A percentile compares a stretch with the other conserved stretches of the same genome.
These are phyloP conservation scores for Corbicula japonica DNA, from an alignment of 2,888 invertebrate genomes.

Conservation along the genomic window DNA sequence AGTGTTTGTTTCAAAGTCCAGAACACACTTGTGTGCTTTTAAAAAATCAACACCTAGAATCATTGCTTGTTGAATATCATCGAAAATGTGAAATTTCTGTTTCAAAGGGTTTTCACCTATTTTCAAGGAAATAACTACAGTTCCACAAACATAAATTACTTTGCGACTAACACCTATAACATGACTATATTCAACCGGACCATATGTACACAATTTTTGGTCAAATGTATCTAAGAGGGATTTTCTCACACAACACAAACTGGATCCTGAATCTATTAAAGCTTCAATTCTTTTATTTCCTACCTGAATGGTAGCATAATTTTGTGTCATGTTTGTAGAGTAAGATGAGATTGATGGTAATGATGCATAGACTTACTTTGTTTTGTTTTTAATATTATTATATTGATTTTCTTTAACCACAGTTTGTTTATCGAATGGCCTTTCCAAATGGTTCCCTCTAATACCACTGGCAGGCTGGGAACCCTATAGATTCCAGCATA, in stretches of 20 bases:
- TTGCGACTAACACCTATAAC: too few relatives aligned
- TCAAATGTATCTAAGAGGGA: slow-evolving; percentile 14
- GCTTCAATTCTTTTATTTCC: not conserved
- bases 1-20: too few relatives aligned
- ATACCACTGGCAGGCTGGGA: slow-evolving; percentile 36
- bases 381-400: not conserved
- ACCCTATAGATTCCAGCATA: slow-evolving; percentile 25
- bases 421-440: slow-evolving; percentile 12
- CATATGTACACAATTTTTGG: too few relatives aligned
- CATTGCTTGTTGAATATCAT: too few relatives aligned
- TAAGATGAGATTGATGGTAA: slow-evolving; percentile 2
- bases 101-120: too few relatives aligned
- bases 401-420: not conserved
- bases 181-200: not conserved
- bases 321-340: not conserved
- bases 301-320: not conserved
- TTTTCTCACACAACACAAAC: slow-evolving; percentile 16
- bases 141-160: too few relatives aligned
- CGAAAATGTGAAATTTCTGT: too few relatives aligned
- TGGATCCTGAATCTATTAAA: slow-evolving; percentile 7
- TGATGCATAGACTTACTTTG: too few relatives aligned
- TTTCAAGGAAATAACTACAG: too few relatives aligned
- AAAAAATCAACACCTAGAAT: too few relatives aligned
- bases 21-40: too few relatives aligned
- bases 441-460: slow-evolving; percentile 48